Conservation (phyloP, 2,797 vertebrate genomes). For the Enteromius trimaculatus region DNA sequence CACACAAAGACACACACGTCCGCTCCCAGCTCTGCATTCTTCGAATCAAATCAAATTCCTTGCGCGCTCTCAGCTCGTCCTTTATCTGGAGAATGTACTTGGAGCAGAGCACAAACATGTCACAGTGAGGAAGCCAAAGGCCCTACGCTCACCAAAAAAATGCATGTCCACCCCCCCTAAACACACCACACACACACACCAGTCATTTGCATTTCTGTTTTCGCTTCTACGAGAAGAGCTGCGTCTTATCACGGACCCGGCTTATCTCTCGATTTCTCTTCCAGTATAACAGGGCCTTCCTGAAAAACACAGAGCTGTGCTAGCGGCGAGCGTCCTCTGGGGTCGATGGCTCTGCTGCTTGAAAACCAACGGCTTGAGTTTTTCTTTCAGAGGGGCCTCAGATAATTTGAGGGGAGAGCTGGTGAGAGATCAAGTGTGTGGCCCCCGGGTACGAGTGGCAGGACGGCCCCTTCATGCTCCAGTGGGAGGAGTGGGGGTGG, state of each 20-base stretch:
- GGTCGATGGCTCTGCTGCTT: slow-evolving; percentile 55
- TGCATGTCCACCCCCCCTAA: neutral
- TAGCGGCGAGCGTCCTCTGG: slow-evolving; percentile 66
- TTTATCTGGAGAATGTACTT: slow-evolving; percentile 85
- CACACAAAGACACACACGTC: slow-evolving; percentile 72
- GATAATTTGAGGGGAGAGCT: slow-evolving; percentile 66
- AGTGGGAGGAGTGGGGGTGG: slow-evolving; percentile 20
- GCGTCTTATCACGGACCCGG: slow-evolving; percentile 69
- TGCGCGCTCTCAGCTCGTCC: slow-evolving; percentile 74
- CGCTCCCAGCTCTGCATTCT: slow-evolving; percentile 77
- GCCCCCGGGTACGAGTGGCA: slow-evolving; percentile 62
- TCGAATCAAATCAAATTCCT: slow-evolving; percentile 84
- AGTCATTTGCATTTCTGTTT: slow-evolving; percentile 77
- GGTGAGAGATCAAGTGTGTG: slow-evolving; percentile 60
- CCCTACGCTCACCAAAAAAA: slow-evolving; percentile 65
- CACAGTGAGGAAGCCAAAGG: slow-evolving; percentile 77
- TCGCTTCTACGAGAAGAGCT: slow-evolving; percentile 63
- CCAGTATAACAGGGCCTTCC: slow-evolving; percentile 75
- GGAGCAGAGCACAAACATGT: slow-evolving; percentile 81
- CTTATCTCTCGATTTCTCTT: slow-evolving; percentile 81
- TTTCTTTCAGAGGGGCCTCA: slow-evolving; percentile 58
- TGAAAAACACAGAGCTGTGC: slow-evolving; percentile 76
- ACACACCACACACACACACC: slow-evolving; percentile 22
- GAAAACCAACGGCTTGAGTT: slow-evolving; percentile 55
- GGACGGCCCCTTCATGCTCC: slow-evolving; percentile 60